Base-by-base conservation (phyloP, 2,797 vertebrate species). In the Pangasius djambal region DNA sequence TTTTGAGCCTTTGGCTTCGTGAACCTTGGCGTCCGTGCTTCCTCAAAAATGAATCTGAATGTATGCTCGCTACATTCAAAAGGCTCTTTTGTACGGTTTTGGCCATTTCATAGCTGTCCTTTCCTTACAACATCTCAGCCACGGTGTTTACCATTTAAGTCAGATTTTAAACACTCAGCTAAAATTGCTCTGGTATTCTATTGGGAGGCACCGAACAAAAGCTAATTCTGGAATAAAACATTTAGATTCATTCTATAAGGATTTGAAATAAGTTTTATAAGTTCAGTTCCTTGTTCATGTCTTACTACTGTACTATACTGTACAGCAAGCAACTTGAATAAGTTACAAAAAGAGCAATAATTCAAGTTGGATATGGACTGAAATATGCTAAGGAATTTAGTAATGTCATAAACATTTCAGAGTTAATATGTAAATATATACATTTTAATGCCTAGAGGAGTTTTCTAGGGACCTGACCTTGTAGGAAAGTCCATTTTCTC, bases 1-100 rank as follows among this genome's bases (percentile, higher is more conserved):
- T 83, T 85, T 89, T 63, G 82, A 72, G 63, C 52, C 83, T 87
- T 86, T 72, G 74, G 69, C 57, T 83, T 52, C 6, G 16, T 77
- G 86, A 44, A 86, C 89, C 86, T 65, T 37, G 40, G 34, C 55
- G 28, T 82, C 25, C 50, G 9, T 40, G 52, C 63, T 65, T 52
- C 13, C 44, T 22, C 0, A 67, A 44, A 74, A 83, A 83, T 18
- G 10, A 50, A 67, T 84, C 83, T 4, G 40, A 67, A 50, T 18
- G 37, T 48, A 57, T 6, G 75, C 18, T 81, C 50, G 50, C 78
- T 12, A 34, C 31, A 25, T 59, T 81, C 59, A 84, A 31, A 84
- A 84, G 44, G 40, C 8, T 31, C 18, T 84, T 84, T 67, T 63
- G 37, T 83, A 48, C 81, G 1, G 3, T n/a, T 61, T 16, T 31